Percentiles rank a stretch among this genome's conserved stretches.
These are phyloP conservation scores for Pyrrhura leucotis DNA, from an alignment of 2,797 vertebrate genomes.

Conservation along the genomic window DNA sequence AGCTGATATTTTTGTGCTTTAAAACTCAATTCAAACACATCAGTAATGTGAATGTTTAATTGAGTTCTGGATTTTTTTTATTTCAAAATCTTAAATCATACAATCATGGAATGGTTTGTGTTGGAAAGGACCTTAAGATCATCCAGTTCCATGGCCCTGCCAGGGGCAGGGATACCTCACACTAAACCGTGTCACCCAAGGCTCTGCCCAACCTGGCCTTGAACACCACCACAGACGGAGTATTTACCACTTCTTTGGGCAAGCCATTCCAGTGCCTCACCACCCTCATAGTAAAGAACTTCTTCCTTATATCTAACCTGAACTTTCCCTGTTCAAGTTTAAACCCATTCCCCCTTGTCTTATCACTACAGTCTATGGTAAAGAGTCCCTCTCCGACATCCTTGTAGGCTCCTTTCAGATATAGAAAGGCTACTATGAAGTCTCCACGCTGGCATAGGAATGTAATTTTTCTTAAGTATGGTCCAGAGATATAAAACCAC, in stretches of 20 bases:
- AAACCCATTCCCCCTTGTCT: neutral
- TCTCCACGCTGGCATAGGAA: neutral
- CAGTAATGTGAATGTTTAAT: neutral
- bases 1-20: neutral
- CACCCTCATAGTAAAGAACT: neutral
- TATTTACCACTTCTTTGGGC: neutral
- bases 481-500: neutral
- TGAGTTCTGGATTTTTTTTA: rapidly evolving
- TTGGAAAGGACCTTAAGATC: neutral
- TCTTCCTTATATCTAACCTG: neutral
- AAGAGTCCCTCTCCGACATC: neutral
- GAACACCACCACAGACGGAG: neutral
- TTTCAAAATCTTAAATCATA: neutral
- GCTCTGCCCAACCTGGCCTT: neutral
- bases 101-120: neutral
- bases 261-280: neutral
- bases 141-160: neutral
- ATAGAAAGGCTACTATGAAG: neutral
- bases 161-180: neutral
- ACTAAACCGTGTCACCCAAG: neutral
- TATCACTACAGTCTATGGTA: neutral
- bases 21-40: neutral
- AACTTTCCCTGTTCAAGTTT: neutral
- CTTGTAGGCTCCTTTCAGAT: neutral
- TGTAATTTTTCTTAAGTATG: neutral